A percentile compares a stretch with the other conserved stretches of the same genome.
Evolutionary conservation across 2,888 invertebrate genomes (phyloP).

Genomic region (Carabus problematicus): DNA sequence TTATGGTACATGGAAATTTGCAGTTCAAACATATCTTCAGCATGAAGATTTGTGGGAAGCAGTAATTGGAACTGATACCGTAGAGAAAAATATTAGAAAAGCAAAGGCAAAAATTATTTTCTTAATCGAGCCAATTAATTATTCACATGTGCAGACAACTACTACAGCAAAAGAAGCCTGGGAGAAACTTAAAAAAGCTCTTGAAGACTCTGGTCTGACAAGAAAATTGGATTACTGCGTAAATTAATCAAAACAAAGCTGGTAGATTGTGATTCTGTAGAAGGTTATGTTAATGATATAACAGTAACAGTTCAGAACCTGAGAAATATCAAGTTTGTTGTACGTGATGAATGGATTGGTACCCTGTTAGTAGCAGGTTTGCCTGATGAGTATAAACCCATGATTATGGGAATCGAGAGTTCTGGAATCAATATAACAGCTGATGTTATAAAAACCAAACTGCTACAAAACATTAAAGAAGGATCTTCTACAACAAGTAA

Average conservation of each 20-base stretch:
- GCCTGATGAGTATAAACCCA: slow-evolving; percentile 49
- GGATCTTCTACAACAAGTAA: slow-evolving; percentile 6
- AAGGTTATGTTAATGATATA: slow-evolving; percentile 48
- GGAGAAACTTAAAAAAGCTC: slow-evolving; percentile 45
- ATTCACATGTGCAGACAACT: slow-evolving; percentile 47
- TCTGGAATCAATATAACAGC: slow-evolving; percentile 48
- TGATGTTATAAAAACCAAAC: slow-evolving; percentile 49
- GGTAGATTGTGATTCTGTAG: slow-evolving; percentile 47
- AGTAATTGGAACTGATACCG: slow-evolving; percentile 18
- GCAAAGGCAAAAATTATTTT: slow-evolving; percentile 45
- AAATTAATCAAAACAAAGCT: slow-evolving; percentile 46
- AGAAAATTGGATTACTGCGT: slow-evolving; percentile 48
- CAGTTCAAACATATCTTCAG: slow-evolving; percentile 44
- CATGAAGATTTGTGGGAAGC: slow-evolving; percentile 44
- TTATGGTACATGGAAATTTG: slow-evolving; percentile 42
- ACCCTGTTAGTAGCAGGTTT: slow-evolving; percentile 49
- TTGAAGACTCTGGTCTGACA: slow-evolving; percentile 49
- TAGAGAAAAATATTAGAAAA: slow-evolving; percentile 34
- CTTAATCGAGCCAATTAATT: slow-evolving; percentile 45
- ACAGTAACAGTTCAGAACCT: slow-evolving; percentile 48
- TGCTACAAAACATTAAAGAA: slow-evolving; percentile 46
- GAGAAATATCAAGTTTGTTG: slow-evolving; percentile 46
- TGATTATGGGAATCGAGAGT: slow-evolving; percentile 50
- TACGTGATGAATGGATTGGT: slow-evolving; percentile 49
- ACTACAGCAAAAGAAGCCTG: slow-evolving; percentile 47